These are phyloP conservation scores for Tuta absoluta DNA, from an alignment of 2,888 invertebrate species.

Conservation along the genomic window DNA sequence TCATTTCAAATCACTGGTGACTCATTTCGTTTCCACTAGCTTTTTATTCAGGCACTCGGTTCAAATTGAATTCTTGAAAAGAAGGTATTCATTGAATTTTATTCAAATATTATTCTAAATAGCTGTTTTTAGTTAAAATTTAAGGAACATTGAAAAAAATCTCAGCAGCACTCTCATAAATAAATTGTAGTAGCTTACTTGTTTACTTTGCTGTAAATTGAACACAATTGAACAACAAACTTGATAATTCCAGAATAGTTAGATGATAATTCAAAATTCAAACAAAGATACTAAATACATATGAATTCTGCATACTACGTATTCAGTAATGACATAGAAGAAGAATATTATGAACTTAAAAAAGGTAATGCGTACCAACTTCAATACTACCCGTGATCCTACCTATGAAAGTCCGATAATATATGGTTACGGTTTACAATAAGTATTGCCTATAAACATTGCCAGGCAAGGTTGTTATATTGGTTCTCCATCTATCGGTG, in stretches of 20 bases:
- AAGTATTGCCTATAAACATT: too few relatives aligned
- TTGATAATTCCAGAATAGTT: slow-evolving; percentile 42
- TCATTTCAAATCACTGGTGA: slow-evolving; percentile 70
- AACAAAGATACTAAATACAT: slow-evolving; percentile 44
- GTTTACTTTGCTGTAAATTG: slow-evolving; percentile 5
- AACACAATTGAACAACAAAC: slow-evolving; percentile 47
- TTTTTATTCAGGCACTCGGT: slow-evolving; percentile 56
- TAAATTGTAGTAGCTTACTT: not conserved
- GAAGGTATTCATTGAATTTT: slow-evolving; percentile 45
- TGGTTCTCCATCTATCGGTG: too few relatives aligned
- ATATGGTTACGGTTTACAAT: too few relatives aligned
- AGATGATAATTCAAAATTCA: slow-evolving; percentile 40
- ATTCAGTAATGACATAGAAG: slow-evolving; percentile 32
- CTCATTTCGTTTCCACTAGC: slow-evolving; percentile 61
- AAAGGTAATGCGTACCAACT: too few relatives aligned
- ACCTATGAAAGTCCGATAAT: too few relatives aligned
- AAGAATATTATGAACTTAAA: too few relatives aligned
- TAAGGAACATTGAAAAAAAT: not conserved
- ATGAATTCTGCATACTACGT: slow-evolving; percentile 64
- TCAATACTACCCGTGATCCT: too few relatives aligned
- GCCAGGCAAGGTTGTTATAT: too few relatives aligned
- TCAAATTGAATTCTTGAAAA: slow-evolving; percentile 50
- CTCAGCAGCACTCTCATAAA: not conserved
- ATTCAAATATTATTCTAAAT: slow-evolving; percentile 39
- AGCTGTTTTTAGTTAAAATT: slow-evolving; percentile 11